Percentiles rank a stretch among this genome's conserved stretches.
phyloP scores from a whole-genome alignment of 2,113 vertebrate species.

The Clupea harengus region DNA sequence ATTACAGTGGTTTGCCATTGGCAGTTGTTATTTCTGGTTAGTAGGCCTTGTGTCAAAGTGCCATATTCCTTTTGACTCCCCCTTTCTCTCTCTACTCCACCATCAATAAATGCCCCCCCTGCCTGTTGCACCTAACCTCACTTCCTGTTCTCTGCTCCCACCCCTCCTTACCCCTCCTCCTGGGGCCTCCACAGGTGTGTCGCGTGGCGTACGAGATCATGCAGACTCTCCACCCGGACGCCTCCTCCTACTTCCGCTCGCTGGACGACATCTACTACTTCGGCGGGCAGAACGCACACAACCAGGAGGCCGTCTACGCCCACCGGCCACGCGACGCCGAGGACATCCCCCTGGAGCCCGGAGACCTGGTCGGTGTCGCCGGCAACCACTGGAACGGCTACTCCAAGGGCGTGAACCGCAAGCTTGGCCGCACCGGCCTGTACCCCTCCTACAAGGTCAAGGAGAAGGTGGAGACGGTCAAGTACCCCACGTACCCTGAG shows the following conservation, averaged over 20 bases:
- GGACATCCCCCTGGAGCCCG: slow-evolving; percentile 94
- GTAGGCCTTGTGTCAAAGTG: neutral
- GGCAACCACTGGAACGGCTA: slow-evolving; percentile 99
- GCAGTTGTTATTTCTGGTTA: neutral
- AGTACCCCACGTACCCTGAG: slow-evolving; percentile 94
- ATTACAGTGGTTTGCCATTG: too few species aligned
- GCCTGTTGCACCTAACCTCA: neutral
- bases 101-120: too few species aligned
- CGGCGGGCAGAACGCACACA: slow-evolving; percentile 97
- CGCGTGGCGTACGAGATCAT: slow-evolving; percentile 98
- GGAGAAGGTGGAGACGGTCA: slow-evolving; percentile 96
- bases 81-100: neutral
- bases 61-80: neutral
- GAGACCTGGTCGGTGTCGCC: slow-evolving; percentile 93
- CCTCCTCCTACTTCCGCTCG: slow-evolving; percentile 92
- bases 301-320: slow-evolving; percentile 92
- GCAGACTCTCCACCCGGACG: slow-evolving; percentile 96
- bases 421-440: slow-evolving; percentile 92
- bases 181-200: slow-evolving; percentile 78
- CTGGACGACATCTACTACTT: slow-evolving; percentile 99
- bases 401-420: slow-evolving; percentile 97
- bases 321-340: slow-evolving; percentile 87
- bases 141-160: neutral
- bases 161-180: too few species aligned
- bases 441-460: slow-evolving; percentile 98